A percentile compares a stretch with the other conserved stretches of the same genome.
These are phyloP conservation scores for Pollenia angustigena DNA, from an alignment of 2,888 invertebrate species.

Conservation along the genomic window DNA sequence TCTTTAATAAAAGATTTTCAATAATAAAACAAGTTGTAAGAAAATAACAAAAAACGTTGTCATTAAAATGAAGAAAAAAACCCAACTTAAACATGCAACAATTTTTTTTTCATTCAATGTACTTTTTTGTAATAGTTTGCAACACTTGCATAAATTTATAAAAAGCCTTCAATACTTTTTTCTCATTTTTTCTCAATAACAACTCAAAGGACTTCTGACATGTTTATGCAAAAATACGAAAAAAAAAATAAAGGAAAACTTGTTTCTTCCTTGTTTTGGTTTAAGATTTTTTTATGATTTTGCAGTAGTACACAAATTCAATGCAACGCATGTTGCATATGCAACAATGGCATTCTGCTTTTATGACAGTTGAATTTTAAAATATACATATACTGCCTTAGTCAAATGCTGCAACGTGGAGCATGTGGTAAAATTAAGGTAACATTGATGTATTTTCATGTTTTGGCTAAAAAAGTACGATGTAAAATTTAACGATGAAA, in stretches of 20 bases:
- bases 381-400: not conserved
- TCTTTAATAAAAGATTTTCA: slow-evolving; percentile 42
- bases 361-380: slow-evolving; percentile 8
- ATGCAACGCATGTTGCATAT: slow-evolving; percentile 36
- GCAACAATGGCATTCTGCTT: not conserved
- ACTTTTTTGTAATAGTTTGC: slow-evolving; percentile 18
- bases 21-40: slow-evolving; percentile 19
- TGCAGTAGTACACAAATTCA: slow-evolving; percentile 19
- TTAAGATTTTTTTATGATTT: slow-evolving; percentile 22
- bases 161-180: slow-evolving; percentile 10
- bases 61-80: not conserved
- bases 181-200: not conserved
- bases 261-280: slow-evolving; percentile 46
- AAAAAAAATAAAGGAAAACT: slow-evolving; percentile 37
- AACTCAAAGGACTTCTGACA: slow-evolving; percentile 27
- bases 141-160: slow-evolving; percentile 58
- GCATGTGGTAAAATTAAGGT: too few relatives aligned
- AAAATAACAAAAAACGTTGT: slow-evolving; percentile 1
- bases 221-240: not conserved
- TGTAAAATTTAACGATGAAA: too few relatives aligned
- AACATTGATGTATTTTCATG: too few relatives aligned
- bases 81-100: not conserved
- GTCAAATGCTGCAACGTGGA: too few relatives aligned
- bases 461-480: too few relatives aligned
- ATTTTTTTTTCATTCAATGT: not conserved